Percentiles rank a stretch among this genome's conserved stretches.
These are phyloP conservation scores for Gavia stellata DNA, from an alignment of 2,113 vertebrate genomes.

Conservation along the genomic window DNA sequence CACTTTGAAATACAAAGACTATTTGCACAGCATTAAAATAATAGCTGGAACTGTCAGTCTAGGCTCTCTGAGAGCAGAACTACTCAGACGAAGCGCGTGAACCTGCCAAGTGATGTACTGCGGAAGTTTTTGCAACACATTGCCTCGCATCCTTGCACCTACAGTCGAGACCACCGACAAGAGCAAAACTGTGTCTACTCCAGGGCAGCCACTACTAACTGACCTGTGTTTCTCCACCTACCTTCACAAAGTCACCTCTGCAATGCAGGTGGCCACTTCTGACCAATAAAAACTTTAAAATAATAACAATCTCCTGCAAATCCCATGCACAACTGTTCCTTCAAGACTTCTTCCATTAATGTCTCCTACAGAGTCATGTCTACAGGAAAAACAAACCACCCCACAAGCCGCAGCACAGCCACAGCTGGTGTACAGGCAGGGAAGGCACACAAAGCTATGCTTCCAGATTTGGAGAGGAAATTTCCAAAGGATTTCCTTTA, in stretches of 20 bases:
- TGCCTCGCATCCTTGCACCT: not conserved
- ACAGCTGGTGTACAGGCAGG: not conserved
- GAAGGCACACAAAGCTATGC: not conserved
- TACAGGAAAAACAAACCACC: not conserved
- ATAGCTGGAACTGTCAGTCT: not conserved
- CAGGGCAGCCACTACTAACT: not conserved
- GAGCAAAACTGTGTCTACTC: not conserved
- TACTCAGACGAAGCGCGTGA: not conserved
- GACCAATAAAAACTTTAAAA: not conserved
- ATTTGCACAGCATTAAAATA: conserved; percentile 14
- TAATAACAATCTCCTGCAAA: not conserved
- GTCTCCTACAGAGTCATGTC: not conserved
- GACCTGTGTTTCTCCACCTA: not conserved
- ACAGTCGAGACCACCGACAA: not conserved
- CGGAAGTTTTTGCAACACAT: fast-evolving
- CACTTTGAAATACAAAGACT: not conserved
- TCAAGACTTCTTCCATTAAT: not conserved
- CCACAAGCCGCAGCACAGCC: not conserved
- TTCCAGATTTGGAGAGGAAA: not conserved
- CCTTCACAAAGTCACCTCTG: not conserved
- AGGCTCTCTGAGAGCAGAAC: not conserved
- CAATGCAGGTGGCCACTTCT: not conserved
- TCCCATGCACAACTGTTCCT: not conserved
- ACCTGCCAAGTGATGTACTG: not conserved
- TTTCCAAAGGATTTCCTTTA: not conserved